Percentiles rank a stretch among this genome's conserved stretches.
phyloP scores from a whole-genome alignment of 2,797 vertebrate genomes.

The Champsocephalus gunnari region DNA sequence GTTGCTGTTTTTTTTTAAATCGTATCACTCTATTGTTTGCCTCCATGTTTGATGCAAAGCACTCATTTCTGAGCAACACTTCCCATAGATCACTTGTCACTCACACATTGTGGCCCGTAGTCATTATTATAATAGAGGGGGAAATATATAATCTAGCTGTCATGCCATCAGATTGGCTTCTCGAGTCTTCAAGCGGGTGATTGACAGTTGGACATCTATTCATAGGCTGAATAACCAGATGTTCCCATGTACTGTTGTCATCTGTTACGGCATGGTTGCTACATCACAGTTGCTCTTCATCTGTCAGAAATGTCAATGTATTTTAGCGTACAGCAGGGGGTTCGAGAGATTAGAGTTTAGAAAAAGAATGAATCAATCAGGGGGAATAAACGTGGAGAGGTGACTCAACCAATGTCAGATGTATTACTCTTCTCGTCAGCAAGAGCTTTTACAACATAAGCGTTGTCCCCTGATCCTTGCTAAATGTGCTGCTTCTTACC shows the following conservation, averaged over 20 bases:
- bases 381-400: conserved; percentile 6
- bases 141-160: conserved; percentile 60
- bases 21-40: background rate
- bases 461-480: conserved; percentile 29
- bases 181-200: conserved; percentile 39
- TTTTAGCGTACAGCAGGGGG: conserved; percentile 14
- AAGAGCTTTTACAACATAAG: conserved; percentile 31
- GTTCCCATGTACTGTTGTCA: conserved; percentile 29
- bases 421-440: conserved; percentile 26
- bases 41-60: conserved; percentile 28
- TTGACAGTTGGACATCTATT: conserved; percentile 50
- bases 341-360: conserved; percentile 20
- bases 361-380: conserved; percentile 35
- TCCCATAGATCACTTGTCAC: conserved; percentile 49
- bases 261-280: conserved; percentile 1
- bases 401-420: conserved; percentile 22
- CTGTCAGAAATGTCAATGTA: conserved; percentile 26
- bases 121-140: conserved; percentile 34
- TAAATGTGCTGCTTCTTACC: conserved; percentile 38
- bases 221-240: conserved; percentile 43
- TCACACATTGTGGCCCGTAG: conserved; percentile 37
- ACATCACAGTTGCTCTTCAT: background rate
- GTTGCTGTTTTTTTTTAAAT: conserved; percentile 8
- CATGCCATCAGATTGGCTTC: conserved; percentile 46
- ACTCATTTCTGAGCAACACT: conserved; percentile 19